These are phyloP conservation scores for Sardinella longiceps DNA, from an alignment of 2,797 vertebrate species.

Conservation along the genomic window DNA sequence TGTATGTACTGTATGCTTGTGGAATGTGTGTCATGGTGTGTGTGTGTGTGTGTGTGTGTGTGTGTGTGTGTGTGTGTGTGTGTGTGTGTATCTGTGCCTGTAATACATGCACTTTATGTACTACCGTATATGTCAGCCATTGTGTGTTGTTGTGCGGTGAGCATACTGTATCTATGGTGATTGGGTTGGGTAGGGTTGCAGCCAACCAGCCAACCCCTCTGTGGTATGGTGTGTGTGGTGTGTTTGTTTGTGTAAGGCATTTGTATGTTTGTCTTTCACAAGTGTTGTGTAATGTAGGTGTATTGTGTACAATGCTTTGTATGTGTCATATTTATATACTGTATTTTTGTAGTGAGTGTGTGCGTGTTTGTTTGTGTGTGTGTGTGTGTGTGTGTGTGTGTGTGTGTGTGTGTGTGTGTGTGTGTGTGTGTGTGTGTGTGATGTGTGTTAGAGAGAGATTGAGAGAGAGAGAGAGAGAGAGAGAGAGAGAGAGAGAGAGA, in stretches of 20 bases:
- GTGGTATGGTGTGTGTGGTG: background rate
- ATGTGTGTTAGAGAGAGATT: too few species aligned
- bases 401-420: background rate
- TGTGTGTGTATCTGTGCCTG: too few species aligned
- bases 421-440: background rate
- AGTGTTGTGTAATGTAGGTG: background rate
- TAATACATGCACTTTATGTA: too few species aligned
- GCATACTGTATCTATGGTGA: too few species aligned
- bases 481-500: too few species aligned
- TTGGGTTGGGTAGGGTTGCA: too few species aligned
- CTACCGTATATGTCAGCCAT: background rate
- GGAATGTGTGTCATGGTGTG: background rate
- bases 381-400: background rate
- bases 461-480: background rate
- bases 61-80: background rate
- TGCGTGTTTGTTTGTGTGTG: background rate
- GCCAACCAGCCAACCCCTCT: too few species aligned
- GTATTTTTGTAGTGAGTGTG: background rate
- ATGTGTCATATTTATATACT: background rate
- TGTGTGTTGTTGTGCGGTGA: too few species aligned
- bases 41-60: slow-evolving; percentile 9
- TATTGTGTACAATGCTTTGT: background rate
- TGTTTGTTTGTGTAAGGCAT: background rate
- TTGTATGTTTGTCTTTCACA: background rate
- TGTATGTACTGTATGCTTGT: background rate